A percentile compares a stretch with the other conserved stretches of the same genome.
Evolutionary conservation across 2,888 invertebrate species (phyloP).

Genomic region (Drosophila formosana): DNA sequence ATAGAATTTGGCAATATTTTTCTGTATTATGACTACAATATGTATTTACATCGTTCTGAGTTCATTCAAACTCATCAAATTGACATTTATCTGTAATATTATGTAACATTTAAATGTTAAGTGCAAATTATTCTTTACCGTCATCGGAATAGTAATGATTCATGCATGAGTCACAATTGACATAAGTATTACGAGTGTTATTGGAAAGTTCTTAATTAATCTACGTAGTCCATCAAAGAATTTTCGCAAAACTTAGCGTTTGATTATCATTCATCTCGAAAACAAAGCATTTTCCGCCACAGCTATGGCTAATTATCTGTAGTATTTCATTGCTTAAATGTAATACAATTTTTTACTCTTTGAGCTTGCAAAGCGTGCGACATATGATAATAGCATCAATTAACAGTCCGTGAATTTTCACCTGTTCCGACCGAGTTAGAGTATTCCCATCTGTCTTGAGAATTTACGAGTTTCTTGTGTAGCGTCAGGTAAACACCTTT

Average conservation of each 20-base stretch:
- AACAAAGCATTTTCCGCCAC: too few species aligned
- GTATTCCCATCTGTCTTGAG: slow-evolving; percentile 26
- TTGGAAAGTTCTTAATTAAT: neutral
- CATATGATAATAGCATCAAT: slow-evolving; percentile 31
- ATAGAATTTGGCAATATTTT: too few species aligned
- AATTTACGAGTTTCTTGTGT: slow-evolving; percentile 8
- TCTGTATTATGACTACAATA: too few species aligned
- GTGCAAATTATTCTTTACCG: neutral
- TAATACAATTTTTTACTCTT: neutral
- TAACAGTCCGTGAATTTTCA: slow-evolving; percentile 42
- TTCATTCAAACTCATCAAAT: too few species aligned
- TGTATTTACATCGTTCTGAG: too few species aligned
- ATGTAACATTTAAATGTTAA: neutral
- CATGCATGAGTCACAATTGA: neutral
- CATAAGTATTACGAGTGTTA: neutral
- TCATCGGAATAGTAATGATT: neutral
- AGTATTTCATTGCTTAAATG: neutral
- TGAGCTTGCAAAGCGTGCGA: slow-evolving; percentile 13
- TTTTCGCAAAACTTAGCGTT: neutral
- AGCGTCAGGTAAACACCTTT: slow-evolving; percentile 31
- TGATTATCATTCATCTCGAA: neutral
- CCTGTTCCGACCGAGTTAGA: neutral
- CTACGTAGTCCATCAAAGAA: neutral
- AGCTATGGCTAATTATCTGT: neutral
- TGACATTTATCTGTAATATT: neutral